Evolutionary conservation across 2,888 invertebrate species (phyloP).

Genomic region (Pegoplata infirma): DNA sequence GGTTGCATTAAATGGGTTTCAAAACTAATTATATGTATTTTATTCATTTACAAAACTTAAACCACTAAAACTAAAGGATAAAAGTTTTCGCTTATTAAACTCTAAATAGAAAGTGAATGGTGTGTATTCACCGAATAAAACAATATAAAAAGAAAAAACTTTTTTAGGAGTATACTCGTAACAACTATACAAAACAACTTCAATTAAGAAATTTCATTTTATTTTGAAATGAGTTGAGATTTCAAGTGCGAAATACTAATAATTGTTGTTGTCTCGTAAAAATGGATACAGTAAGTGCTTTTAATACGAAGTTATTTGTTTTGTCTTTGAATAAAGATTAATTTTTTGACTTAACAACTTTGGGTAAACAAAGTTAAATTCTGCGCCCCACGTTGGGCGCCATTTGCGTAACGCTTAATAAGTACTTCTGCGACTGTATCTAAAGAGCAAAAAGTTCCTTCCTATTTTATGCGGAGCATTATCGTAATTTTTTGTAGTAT

Average conservation of each 20-base stretch:
- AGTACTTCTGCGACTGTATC: too few relatives aligned
- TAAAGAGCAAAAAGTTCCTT: too few relatives aligned
- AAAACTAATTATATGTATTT: conserved; percentile 49
- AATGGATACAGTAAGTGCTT: too few relatives aligned
- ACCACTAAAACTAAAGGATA: conserved; percentile 33
- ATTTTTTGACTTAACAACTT: too few relatives aligned
- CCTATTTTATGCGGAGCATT: too few relatives aligned
- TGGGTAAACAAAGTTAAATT: too few relatives aligned
- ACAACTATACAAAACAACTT: conserved; percentile 43
- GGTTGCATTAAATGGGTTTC: conserved; percentile 30
- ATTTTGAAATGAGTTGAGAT: conserved; percentile 50
- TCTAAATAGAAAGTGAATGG: background rate
- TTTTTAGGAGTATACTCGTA: too few relatives aligned
- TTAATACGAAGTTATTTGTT: too few relatives aligned
- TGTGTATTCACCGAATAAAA: background rate
- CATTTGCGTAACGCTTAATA: too few relatives aligned
- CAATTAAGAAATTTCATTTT: conserved; percentile 56
- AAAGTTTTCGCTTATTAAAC: conserved; percentile 29
- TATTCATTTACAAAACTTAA: conserved; percentile 42
- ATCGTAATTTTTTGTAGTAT: too few relatives aligned
- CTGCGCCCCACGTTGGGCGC: too few relatives aligned
- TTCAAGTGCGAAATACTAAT: conserved; percentile 45
- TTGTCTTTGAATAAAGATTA: too few relatives aligned
- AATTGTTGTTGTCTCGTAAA: conserved; percentile 27
- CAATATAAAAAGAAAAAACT: background rate